Percentiles rank a stretch among this genome's conserved stretches.
phyloP scores from a whole-genome alignment of 2,888 invertebrate species.

The Cerceris rybyensis region DNA sequence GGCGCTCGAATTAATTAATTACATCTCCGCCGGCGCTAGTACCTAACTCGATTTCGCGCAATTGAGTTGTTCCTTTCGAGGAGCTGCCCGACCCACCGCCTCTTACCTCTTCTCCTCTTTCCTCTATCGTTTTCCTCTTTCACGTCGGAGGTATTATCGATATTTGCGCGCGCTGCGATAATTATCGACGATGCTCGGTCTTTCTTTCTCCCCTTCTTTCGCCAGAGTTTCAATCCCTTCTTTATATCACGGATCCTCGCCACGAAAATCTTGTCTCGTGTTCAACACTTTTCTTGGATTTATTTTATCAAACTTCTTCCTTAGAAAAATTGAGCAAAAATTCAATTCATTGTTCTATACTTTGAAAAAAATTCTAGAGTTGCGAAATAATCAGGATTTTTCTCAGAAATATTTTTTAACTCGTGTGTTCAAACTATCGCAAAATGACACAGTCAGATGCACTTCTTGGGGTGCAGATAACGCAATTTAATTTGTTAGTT shows the following conservation, averaged over 20 bases:
- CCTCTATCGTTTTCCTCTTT: conserved; percentile 51
- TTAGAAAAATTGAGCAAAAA: no score
- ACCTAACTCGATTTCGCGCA: conserved; percentile 79
- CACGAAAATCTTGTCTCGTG: background rate
- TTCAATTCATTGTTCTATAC: no score
- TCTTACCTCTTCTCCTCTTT: conserved; percentile 26
- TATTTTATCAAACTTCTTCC: background rate
- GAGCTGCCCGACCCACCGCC: conserved; percentile 45
- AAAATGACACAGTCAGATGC: no score
- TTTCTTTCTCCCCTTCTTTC: conserved; percentile 20
- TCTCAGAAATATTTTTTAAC: no score
- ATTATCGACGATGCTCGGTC: conserved; percentile 66
- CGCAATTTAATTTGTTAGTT: no score
- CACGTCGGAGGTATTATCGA: conserved; percentile 67
- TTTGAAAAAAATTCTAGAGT: no score
- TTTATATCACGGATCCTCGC: background rate
- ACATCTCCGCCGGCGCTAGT: conserved; percentile 71
- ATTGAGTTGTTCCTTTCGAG: conserved; percentile 75
- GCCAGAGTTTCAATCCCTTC: conserved; percentile 9
- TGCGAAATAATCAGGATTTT: no score
- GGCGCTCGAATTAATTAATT: conserved; percentile 79
- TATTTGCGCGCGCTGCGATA: conserved; percentile 77
- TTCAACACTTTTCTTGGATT: background rate
- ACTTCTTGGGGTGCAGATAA: no score
- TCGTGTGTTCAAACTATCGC: no score